These are phyloP conservation scores for Drosophila testacea DNA, from an alignment of 2,888 invertebrate species.

Conservation along the genomic window DNA sequence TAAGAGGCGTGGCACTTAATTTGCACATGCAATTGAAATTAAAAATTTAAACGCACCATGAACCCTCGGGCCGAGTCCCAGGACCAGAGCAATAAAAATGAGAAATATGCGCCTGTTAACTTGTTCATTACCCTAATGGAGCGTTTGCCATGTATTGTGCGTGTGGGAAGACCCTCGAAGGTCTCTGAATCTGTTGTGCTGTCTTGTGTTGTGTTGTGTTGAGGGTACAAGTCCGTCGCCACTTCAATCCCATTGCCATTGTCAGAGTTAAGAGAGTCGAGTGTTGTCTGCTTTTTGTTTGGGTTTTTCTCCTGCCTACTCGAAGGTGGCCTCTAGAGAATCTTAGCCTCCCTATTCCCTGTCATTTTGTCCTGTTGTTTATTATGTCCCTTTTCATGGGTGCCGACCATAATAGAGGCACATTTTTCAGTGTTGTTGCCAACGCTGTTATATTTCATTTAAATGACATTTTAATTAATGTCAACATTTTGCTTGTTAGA, in stretches of 20 bases:
- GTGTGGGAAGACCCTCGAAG: slow-evolving; percentile 6
- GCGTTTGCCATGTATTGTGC: slow-evolving; percentile 57
- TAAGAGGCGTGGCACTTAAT: slow-evolving; percentile 47
- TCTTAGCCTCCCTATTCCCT: background rate
- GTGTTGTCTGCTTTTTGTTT: slow-evolving; percentile 55
- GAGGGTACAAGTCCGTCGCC: slow-evolving; percentile 2
- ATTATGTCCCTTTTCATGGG: slow-evolving; percentile 62
- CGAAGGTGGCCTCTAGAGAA: slow-evolving; percentile 31
- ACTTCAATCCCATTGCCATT: slow-evolving; percentile 60
- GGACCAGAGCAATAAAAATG: slow-evolving; percentile 61
- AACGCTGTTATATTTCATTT: slow-evolving; percentile 72
- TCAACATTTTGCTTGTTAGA: slow-evolving; percentile 73
- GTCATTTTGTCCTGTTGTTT: slow-evolving; percentile 35
- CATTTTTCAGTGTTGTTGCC: slow-evolving; percentile 65
- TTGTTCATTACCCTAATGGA: slow-evolving; percentile 81
- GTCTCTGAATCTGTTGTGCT: too few species aligned
- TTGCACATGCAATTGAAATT: slow-evolving; percentile 72
- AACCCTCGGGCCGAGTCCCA: slow-evolving; percentile 28
- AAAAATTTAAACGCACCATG: slow-evolving; percentile 70
- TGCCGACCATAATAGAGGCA: slow-evolving; percentile 55
- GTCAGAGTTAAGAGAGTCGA: slow-evolving; percentile 21
- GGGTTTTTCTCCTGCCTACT: slow-evolving; percentile 18
- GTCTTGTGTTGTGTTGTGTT: background rate
- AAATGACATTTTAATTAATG: slow-evolving; percentile 81
- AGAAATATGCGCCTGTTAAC: slow-evolving; percentile 79